Conservation (phyloP, 92 coral and sea anemone genomes). For the Epizoanthus illoricatus region DNA sequence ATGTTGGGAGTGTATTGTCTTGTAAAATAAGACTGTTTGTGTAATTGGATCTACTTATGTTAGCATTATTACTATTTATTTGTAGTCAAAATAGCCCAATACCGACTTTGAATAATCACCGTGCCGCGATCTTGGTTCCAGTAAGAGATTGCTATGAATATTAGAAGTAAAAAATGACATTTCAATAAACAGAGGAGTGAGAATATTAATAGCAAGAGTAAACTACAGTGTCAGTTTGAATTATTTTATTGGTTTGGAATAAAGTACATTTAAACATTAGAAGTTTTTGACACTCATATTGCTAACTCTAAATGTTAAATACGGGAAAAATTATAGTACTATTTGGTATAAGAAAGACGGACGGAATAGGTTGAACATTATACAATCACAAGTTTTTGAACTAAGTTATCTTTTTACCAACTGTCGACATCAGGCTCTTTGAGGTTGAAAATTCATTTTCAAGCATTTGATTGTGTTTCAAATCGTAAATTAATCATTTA, state of each 20-base stretch:
- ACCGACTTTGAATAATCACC: not conserved
- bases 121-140: not conserved
- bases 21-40: not conserved
- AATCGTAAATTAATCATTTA: not conserved
- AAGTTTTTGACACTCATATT: no score
- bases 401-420: not conserved
- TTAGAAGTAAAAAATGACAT: not conserved
- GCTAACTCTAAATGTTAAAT: no score
- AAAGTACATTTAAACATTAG: no score
- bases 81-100: slow-evolving; percentile 7
- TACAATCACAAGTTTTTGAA: not conserved
- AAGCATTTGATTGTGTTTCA: not conserved
- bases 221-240: not conserved
- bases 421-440: not conserved
- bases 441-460: not conserved
- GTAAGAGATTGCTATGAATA: not conserved
- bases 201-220: not conserved
- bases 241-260: not conserved
- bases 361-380: no score
- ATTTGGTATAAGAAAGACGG: no score
- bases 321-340: no score
- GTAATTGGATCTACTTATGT: not conserved
- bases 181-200: not conserved
- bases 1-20: slow-evolving; percentile 21
- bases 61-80: not conserved